Conservation (phyloP, 2,888 invertebrate genomes). For the Dioctria rufipes region DNA sequence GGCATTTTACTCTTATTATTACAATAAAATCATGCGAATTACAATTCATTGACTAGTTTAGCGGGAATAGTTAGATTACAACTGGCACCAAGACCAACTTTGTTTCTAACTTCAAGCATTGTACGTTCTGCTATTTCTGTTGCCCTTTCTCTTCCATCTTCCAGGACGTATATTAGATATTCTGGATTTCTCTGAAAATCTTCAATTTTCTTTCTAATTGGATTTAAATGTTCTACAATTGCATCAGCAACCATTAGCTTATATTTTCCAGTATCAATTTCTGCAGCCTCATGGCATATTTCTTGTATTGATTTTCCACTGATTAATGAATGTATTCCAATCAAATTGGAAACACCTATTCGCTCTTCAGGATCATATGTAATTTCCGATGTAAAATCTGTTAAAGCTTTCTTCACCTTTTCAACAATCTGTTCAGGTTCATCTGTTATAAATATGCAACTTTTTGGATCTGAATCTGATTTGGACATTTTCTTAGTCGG, state of each 20-base stretch:
- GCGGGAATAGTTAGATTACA: slow-evolving; percentile 29
- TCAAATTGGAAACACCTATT: slow-evolving; percentile 92
- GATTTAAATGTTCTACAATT: slow-evolving; percentile 79
- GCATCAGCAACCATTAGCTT: slow-evolving; percentile 82
- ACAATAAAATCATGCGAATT: neutral
- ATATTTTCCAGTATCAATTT: slow-evolving; percentile 83
- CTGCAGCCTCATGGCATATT: slow-evolving; percentile 78
- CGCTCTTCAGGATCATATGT: slow-evolving; percentile 84
- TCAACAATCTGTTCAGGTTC: slow-evolving; percentile 77
- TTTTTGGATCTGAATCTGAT: slow-evolving; percentile 85
- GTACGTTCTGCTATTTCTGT: slow-evolving; percentile 76
- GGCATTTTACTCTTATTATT: neutral
- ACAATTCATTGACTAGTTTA: slow-evolving; percentile 55
- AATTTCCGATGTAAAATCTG: slow-evolving; percentile 89
- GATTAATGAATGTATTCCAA: slow-evolving; percentile 85
- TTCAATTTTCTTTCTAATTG: slow-evolving; percentile 77
- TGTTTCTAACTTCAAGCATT: slow-evolving; percentile 76
- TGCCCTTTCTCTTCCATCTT: slow-evolving; percentile 78
- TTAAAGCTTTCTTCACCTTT: slow-evolving; percentile 90
- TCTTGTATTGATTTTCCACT: slow-evolving; percentile 78
- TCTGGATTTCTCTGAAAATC: slow-evolving; percentile 75
- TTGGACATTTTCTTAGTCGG: slow-evolving; percentile 98
- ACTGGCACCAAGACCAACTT: slow-evolving; percentile 73
- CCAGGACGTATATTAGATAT: slow-evolving; percentile 77
- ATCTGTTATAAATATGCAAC: slow-evolving; percentile 87